Conservation (phyloP, 2,888 invertebrate genomes). For the Acanthoscelides obtectus region DNA sequence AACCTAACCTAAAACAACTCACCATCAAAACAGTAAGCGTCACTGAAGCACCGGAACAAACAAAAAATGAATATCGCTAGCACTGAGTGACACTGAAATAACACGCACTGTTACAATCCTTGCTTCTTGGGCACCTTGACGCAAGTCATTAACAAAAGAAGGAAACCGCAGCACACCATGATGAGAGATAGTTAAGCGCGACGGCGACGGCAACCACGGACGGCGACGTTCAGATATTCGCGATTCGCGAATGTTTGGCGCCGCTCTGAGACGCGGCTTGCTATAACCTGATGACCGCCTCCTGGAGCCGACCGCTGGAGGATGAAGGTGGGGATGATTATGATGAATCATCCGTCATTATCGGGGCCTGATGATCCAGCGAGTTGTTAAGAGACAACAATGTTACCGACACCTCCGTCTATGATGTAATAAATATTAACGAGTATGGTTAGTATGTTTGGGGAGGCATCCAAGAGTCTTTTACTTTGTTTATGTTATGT, state of each 20-base stretch:
- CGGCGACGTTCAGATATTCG: background rate
- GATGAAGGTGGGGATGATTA: background rate
- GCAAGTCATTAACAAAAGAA: slow-evolving; percentile 22
- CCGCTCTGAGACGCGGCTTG: background rate
- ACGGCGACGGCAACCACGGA: background rate
- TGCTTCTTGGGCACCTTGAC: background rate
- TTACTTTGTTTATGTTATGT: no score
- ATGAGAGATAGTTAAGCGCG: slow-evolving; percentile 4
- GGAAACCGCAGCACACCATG: slow-evolving; percentile 15
- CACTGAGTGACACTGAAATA: background rate
- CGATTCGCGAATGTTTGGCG: background rate
- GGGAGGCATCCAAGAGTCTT: no score
- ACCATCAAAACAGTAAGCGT: background rate
- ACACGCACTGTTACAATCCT: background rate
- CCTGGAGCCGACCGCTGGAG: background rate
- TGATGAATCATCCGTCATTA: no score
- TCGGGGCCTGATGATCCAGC: no score
- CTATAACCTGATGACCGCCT: background rate
- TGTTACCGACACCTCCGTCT: no score
- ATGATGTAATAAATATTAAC: no score
- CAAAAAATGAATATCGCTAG: background rate
- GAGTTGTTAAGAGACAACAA: no score
- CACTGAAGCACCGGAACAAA: background rate
- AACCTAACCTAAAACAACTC: background rate
- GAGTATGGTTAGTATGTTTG: no score